Evolutionary conservation across 1,140 invertebrate species (phyloP).

Genomic region (Aphaenogaster floridana): DNA sequence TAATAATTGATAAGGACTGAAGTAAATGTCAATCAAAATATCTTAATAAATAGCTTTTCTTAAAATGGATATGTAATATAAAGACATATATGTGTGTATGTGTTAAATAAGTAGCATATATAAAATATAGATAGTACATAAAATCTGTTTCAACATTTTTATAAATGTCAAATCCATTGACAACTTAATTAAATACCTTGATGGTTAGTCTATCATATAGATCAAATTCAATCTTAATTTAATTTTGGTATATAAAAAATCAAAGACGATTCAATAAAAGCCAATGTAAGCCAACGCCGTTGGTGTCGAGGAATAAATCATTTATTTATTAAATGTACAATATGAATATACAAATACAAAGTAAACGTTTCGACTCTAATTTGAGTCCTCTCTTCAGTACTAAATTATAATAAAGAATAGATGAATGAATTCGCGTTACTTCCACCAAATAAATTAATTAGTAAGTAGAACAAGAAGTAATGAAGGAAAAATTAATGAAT

Average conservation of each 20-base stretch:
- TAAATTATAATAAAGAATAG: no score
- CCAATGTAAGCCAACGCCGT: no score
- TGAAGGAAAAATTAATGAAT: no score
- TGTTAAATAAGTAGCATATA: not conserved
- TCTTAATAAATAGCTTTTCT: not conserved
- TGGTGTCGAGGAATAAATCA: no score
- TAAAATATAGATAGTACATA: not conserved
- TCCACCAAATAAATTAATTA: no score
- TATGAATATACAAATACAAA: no score
- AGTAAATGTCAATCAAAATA: conserved; percentile 6
- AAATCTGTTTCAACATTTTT: not conserved
- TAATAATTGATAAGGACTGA: not conserved
- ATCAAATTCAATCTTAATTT: not conserved
- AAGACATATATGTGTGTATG: not conserved
- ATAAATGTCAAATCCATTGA: not conserved
- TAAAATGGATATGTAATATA: not conserved
- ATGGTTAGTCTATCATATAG: not conserved
- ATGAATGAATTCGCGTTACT: no score
- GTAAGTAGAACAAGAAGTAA: no score
- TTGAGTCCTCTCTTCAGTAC: no score
- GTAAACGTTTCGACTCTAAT: no score
- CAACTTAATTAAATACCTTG: not conserved
- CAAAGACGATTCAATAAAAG: no score
- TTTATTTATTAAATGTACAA: no score
- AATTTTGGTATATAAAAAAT: not conserved